These are phyloP conservation scores for Burhinus bistriatus DNA, from an alignment of 2,113 vertebrate species.

Conservation along the genomic window DNA sequence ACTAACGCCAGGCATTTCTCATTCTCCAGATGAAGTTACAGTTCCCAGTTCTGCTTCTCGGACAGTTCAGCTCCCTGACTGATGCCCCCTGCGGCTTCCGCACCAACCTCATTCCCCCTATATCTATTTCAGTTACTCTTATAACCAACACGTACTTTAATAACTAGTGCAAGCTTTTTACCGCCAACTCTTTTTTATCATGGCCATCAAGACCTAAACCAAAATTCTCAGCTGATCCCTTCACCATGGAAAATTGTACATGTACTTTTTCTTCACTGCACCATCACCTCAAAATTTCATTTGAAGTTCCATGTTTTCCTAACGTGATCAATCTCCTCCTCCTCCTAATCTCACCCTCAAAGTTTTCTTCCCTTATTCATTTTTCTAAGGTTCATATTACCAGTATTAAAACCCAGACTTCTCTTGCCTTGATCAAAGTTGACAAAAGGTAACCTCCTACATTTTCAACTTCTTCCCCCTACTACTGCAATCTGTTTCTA, in stretches of 20 bases:
- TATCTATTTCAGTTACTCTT: background rate
- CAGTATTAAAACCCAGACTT: background rate
- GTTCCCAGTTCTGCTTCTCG: background rate
- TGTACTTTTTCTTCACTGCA: background rate
- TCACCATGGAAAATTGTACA: background rate
- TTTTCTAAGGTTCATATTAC: background rate
- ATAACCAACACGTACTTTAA: background rate
- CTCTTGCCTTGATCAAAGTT: background rate
- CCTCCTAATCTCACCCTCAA: background rate
- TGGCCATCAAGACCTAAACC: background rate
- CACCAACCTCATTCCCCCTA: background rate
- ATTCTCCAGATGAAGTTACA: background rate
- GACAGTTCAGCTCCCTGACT: background rate
- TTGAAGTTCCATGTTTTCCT: background rate
- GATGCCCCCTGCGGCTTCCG: background rate
- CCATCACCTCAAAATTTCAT: background rate
- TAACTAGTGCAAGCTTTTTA: background rate
- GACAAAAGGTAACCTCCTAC: background rate
- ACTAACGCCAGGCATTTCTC: background rate
- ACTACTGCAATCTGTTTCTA: background rate
- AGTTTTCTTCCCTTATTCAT: background rate
- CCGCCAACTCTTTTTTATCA: background rate
- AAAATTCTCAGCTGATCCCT: background rate
- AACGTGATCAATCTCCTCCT: background rate
- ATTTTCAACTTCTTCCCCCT: background rate